Evolutionary conservation across 2,113 vertebrate genomes (phyloP), one percentile per base, ranked within the genome.

Genomic region (Antechinus flavipes): DNA sequence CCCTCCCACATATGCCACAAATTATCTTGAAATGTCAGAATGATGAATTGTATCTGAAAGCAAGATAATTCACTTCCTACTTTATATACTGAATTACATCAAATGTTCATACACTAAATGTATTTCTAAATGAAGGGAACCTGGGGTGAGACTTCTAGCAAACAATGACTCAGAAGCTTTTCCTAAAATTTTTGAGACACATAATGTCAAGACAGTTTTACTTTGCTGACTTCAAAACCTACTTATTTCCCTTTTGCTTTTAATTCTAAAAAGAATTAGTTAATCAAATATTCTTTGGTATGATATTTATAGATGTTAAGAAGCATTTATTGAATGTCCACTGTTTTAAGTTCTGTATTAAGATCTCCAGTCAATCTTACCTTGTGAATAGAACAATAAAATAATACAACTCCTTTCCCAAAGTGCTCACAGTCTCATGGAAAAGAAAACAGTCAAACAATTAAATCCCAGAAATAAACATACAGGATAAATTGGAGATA

Each of bases 1-100:
- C 68, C 68, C n/a, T 42, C 68, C 68, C 68, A 84, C 68, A 22
- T 23, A 84, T 84, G 68, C 68, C 42, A 84, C 68, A 42, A 84
- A 84, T 84, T 84, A 84, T 84, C 68, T 84, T 84, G 68, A 42
- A 84, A 84, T 84, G 68, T 84, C 68, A 84, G 68, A 84, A 84
- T 84, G 68, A 84, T 84, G 68, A 84, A 84, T 84, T 84, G 68
- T 84, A 23, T 42, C 68, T 84, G 68, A 84, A 84, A 84, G 68
- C 68, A 84, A 84, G 68, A 42, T 42, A 84, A 84, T 84, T 84
- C 35, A 42, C 42, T 84, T 42, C n/a, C 68, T 42, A 84, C 68
- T 84, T 84, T 84, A 22, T 84, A 42, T 84, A 84, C 22, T 84
- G n/a, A 84, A 84, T 84, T 84, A 84, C 42, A 42, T 84, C n/a